Base-by-base conservation (phyloP, 1,140 invertebrate species). In the Drosophila funebris region DNA sequence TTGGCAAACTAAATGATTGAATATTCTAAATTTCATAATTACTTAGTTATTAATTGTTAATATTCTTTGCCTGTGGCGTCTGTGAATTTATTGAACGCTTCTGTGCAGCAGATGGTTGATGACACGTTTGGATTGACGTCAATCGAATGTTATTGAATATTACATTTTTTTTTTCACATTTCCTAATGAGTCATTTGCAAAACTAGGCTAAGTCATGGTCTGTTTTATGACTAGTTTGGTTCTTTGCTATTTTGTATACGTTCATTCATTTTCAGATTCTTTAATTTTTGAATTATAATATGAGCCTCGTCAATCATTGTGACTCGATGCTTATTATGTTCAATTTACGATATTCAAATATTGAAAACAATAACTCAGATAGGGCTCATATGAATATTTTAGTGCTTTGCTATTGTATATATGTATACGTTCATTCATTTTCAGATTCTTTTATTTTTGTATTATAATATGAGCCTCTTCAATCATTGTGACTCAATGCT, bases 31-130 rank as follows among this genome's bases (percentile, higher is more conserved):
- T 6, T 14, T 50, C 7, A 9, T 11, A 4, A 29, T 16, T 9
- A 8, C n/a, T 24, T 44, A 36, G 4, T 11, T 36, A 4, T 29
- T 11, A 27, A 37, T 48, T 14, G 3, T 16, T 16, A 14, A n/a
- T 43, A 50, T 39, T 50, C 63, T 48, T 43, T 54, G 66, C 56
- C 36, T 16, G 64, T 33, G 48, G 48, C 50, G 13, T n/a, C 56
- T 69, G 57, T 27, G 57, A 57, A 44, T 62, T 36, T 39, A 11
- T 18, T 50, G 9, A 9, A 73, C 57, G 71, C 41, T 69, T 50
- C 56, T 73, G 56, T 57, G 46, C 71, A 54, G 33, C 52, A 29
- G 5, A 3, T 27, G 6, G 11, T 29, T 24, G 44, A 56, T 57
- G 41, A 66, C 3, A 53, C 6, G 3, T n/a, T 43, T 29, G 11